These are phyloP conservation scores for Drosophila bocki DNA, from an alignment of 1,140 invertebrate genomes.

Conservation along the genomic window DNA sequence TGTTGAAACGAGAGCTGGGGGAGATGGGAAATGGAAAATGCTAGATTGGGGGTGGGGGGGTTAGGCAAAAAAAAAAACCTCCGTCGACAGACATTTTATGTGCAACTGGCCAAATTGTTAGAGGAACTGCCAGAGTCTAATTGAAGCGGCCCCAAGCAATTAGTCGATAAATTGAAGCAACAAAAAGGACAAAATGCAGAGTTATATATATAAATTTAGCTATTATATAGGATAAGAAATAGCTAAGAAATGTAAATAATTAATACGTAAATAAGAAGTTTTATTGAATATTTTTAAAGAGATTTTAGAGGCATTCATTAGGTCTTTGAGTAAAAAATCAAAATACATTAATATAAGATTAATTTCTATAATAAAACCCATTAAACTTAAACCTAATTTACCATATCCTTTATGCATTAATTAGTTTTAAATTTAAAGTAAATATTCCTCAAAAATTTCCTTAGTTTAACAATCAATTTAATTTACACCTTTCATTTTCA, in stretches of 20 bases:
- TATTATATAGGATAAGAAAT: conserved; percentile 1
- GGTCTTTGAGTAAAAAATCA: background rate
- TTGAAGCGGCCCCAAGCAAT: conserved; percentile 65
- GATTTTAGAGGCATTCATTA: background rate
- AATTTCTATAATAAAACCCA: too few relatives aligned
- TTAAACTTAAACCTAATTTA: background rate
- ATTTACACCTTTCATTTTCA: background rate
- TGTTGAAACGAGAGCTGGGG: background rate
- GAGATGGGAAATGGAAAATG: background rate
- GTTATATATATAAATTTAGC: conserved; percentile 5
- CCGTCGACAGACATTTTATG: conserved; percentile 60
- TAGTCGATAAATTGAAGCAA: conserved; percentile 54
- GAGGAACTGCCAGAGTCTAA: conserved; percentile 55
- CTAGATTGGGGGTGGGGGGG: too few relatives aligned
- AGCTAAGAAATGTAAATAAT: background rate
- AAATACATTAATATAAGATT: background rate
- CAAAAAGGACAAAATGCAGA: conserved; percentile 17
- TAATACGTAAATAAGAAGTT: background rate
- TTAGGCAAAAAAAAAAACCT: background rate
- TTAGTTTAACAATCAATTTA: background rate
- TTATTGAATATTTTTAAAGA: background rate
- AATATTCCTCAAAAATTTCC: background rate
- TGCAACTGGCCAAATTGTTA: conserved; percentile 64
- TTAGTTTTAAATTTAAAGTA: background rate
- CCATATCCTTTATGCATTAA: background rate